Evolutionary conservation across 64 coral and sea anemone species (phyloP).

Genomic region (Stichodactyla helianthus): DNA sequence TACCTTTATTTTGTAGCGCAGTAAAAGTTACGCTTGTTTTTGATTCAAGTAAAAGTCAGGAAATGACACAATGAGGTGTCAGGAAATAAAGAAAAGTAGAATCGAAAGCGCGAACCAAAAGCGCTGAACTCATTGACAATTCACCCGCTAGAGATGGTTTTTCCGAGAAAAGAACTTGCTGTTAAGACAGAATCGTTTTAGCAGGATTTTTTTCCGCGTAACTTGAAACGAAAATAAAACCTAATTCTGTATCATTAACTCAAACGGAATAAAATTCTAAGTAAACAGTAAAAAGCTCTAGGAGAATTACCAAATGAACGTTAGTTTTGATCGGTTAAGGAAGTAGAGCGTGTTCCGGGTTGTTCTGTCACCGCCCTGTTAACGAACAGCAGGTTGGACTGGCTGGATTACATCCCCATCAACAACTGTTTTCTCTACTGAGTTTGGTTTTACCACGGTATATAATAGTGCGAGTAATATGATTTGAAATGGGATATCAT

Average conservation of each 20-base stretch:
- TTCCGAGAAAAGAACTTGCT: background rate
- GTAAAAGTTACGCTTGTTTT: background rate
- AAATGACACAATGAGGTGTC: background rate
- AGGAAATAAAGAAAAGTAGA: background rate
- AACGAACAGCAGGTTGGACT: no score
- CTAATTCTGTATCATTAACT: background rate
- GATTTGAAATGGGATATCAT: no score
- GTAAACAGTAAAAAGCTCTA: no score
- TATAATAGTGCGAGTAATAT: no score
- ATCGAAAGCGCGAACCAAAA: background rate
- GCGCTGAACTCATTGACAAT: background rate
- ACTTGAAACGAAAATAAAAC: background rate
- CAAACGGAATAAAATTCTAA: background rate
- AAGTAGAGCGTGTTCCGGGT: background rate
- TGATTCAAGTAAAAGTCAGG: background rate
- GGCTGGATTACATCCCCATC: no score
- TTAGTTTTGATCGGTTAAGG: background rate
- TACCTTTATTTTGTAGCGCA: no score
- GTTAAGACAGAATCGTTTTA: background rate
- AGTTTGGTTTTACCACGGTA: no score
- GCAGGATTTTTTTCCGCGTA: background rate
- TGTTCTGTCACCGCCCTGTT: background rate
- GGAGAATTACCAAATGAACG: no score
- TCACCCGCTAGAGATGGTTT: background rate
- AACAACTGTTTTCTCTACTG: no score